phyloP scores from a whole-genome alignment of 1,140 invertebrate genomes.

The Pogonomyrmex barbatus region DNA sequence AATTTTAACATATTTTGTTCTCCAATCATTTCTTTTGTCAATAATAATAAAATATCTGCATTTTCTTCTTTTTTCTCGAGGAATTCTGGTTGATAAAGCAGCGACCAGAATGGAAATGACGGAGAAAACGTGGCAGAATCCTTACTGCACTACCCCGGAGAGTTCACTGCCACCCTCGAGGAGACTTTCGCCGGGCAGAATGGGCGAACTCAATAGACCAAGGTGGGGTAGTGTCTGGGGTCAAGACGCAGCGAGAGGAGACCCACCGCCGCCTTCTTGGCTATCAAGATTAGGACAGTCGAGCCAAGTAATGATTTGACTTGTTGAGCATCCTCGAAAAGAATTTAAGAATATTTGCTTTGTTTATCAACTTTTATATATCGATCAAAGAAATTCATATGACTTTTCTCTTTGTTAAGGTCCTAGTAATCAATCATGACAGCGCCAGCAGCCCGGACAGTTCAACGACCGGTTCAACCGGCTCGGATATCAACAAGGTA shows the following conservation, averaged over 20 bases:
- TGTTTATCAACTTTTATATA: background rate
- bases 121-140: constrained; percentile 82
- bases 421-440: constrained; percentile 84
- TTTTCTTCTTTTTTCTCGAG: constrained; percentile 39
- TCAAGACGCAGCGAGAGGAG: constrained; percentile 83
- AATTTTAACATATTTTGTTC: background rate
- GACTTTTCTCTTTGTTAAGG: constrained; percentile 67
- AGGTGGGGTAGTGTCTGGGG: constrained; percentile 91
- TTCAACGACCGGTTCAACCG: constrained; percentile 79
- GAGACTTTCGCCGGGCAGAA: constrained; percentile 80
- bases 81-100: constrained; percentile 24
- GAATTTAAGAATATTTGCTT: background rate
- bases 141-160: constrained; percentile 78
- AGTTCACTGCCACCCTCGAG: constrained; percentile 79
- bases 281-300: constrained; percentile 84
- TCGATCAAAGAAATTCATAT: background rate
- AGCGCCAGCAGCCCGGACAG: constrained; percentile 82
- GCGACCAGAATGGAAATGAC: constrained; percentile 60
- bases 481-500: constrained; percentile 84
- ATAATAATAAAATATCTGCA: background rate
- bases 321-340: constrained; percentile 19
- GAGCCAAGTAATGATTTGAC: constrained; percentile 77
- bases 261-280: constrained; percentile 87
- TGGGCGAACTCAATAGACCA: constrained; percentile 88
- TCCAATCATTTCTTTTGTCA: constrained; percentile 11